These are phyloP conservation scores for Chrysopilus asiliformis DNA, from an alignment of 2,888 invertebrate species.

Conservation along the genomic window DNA sequence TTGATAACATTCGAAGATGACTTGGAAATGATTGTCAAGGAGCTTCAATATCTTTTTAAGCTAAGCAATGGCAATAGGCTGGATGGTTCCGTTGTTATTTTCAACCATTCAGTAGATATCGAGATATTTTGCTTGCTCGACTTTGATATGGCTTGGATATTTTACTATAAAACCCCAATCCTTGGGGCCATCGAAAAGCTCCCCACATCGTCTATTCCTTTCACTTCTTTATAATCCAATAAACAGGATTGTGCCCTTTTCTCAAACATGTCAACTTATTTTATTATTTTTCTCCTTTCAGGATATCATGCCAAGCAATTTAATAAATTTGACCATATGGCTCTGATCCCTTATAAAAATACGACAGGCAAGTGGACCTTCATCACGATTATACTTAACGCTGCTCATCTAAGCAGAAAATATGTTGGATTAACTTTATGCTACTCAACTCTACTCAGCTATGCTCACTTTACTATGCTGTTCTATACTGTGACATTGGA, in stretches of 20 bases:
- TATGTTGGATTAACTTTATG: conserved; percentile 15
- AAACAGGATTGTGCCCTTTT: neutral
- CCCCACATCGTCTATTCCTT: neutral
- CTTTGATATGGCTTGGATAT: no score
- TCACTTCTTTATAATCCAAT: neutral
- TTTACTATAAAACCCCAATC: no score
- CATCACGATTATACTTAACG: conserved; percentile 15
- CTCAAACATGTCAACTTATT: neutral
- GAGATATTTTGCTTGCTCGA: no score
- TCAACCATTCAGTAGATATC: no score
- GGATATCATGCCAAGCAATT: conserved; percentile 7
- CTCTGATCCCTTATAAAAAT: conserved; percentile 13
- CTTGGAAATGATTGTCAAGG: no score
- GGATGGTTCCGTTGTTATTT: no score
- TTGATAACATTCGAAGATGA: no score
- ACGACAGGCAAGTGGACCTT: conserved; percentile 12
- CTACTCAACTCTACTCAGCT: neutral
- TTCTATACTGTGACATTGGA: no score
- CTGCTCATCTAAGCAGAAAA: conserved; percentile 14
- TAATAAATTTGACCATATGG: conserved; percentile 15
- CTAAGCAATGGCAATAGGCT: no score
- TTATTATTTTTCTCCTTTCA: neutral
- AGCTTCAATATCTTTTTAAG: no score
- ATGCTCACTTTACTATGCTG: neutral
- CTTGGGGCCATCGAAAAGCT: no score